These are phyloP conservation scores for Lophura nycthemera DNA, from an alignment of 2,113 vertebrate genomes.

Conservation along the genomic window DNA sequence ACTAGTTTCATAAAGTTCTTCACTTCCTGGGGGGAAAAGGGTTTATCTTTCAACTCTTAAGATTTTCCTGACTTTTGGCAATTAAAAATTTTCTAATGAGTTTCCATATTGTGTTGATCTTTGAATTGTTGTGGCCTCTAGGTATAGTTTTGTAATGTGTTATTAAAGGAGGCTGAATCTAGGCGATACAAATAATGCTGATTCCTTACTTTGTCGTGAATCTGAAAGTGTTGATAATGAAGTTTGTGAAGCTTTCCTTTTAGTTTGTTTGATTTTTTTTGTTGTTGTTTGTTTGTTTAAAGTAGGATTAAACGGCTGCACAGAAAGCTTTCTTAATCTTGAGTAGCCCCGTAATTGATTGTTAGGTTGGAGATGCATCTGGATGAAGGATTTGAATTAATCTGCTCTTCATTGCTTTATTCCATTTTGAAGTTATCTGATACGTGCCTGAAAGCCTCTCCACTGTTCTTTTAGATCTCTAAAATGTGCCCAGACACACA, in stretches of 20 bases:
- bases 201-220: not conserved
- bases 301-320: not conserved
- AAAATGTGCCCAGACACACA: not conserved
- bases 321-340: not conserved
- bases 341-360: not conserved
- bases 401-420: not conserved
- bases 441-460: not conserved
- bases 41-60: not conserved
- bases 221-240: not conserved
- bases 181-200: not conserved
- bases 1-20: not conserved
- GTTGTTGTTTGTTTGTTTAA: not conserved
- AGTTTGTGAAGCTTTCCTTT: not conserved
- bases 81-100: not conserved
- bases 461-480: not conserved
- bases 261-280: not conserved
- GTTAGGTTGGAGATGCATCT: not conserved
- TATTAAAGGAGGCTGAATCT: not conserved
- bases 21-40: not conserved
- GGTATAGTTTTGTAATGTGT: not conserved
- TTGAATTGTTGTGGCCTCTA: not conserved
- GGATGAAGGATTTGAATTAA: constrained; percentile 37
- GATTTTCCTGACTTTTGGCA: not conserved
- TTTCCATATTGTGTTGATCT: not conserved
- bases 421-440: not conserved